Percentiles rank a stretch among this genome's conserved stretches.
Conservation (phyloP, 2,797 vertebrate genomes). For the Enteromius radiatus region DNA sequence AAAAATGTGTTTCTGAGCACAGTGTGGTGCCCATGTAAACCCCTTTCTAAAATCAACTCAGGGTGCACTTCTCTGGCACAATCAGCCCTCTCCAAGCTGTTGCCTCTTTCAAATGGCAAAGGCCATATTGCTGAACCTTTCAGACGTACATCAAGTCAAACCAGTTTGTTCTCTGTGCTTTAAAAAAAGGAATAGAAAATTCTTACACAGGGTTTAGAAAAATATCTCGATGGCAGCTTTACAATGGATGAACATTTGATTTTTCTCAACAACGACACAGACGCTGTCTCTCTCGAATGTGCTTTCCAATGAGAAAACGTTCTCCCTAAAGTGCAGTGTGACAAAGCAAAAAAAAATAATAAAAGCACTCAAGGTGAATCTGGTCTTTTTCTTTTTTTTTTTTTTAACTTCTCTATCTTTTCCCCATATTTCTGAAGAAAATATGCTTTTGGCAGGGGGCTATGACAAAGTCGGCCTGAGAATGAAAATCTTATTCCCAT, state of each 20-base stretch:
- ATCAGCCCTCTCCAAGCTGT: slow-evolving; percentile 46
- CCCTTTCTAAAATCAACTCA: slow-evolving; percentile 51
- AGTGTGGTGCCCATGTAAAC: slow-evolving; percentile 43
- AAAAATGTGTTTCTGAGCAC: slow-evolving; percentile 58
- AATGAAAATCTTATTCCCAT: slow-evolving; percentile 64
- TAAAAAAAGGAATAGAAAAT: not conserved
- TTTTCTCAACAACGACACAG: slow-evolving; percentile 25
- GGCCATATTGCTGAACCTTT: slow-evolving; percentile 52
- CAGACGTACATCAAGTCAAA: slow-evolving; percentile 4
- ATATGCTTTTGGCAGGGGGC: slow-evolving; percentile 31
- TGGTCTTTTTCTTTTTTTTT: not conserved
- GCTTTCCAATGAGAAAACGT: slow-evolving; percentile 3
- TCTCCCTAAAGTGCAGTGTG: not conserved
- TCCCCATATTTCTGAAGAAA: slow-evolving; percentile 5
- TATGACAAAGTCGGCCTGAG: slow-evolving; percentile 61
- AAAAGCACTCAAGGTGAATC: not conserved
- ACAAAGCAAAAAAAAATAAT: not conserved
- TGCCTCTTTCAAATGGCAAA: slow-evolving; percentile 56
- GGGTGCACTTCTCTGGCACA: slow-evolving; percentile 53
- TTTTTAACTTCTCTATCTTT: not conserved
- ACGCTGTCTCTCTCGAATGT: not conserved
- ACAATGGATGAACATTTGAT: slow-evolving; percentile 12
- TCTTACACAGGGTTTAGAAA: slow-evolving; percentile 16
- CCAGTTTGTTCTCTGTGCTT: not conserved
- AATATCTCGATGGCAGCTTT: slow-evolving; percentile 18